Base-by-base conservation (phyloP, 2,888 invertebrate genomes). In the Eulithis prunata region DNA sequence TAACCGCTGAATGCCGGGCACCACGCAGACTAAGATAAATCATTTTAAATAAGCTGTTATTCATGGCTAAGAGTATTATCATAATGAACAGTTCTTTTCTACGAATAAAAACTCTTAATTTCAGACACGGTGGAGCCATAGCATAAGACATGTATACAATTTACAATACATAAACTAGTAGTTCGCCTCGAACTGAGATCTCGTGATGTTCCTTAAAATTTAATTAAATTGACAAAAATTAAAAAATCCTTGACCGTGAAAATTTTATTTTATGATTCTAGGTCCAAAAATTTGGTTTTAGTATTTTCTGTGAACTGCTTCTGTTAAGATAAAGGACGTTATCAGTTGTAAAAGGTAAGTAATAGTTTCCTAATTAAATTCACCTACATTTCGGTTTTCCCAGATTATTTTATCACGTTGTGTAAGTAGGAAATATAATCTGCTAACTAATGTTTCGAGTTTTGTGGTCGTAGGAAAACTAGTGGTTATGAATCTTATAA, bases 1-100 rank as follows among this genome's bases (percentile, higher is more conserved):
- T 78, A 77, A 79, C 78, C 73, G 79, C 77, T 79, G 80, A 85
- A 81, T 78, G 79, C 77, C 76, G 72, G 77, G 70, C 77, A 75
- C 78, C 79, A 76, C 76, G 78, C 64, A 63, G 53, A 21, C 52
- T 61, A 57, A 63, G 62, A 70, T 62, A 64, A 62, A 66, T 64
- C 58, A 41, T 56, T 59, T 52, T 12, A 28, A 52, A 57, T 60
- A 63, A n/a, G 56, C 57, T 53, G 52, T 56, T 62, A 59, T 52
- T 59, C 49, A 64, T 21, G 28, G 55, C 32, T 52, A 49, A 51
- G 49, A 14, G 47, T 47, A 47, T 14, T 8, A 49, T 49, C 21
- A 21, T 49, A 49, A 49, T 49, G 49, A 49, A 14, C 10, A 21
- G 49, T 49, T 6, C 14, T 3, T 47, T n/a, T 45, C 14, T 14